Evolutionary conservation across 2,797 vertebrate species (phyloP).

Genomic region (Nothura maculosa): DNA sequence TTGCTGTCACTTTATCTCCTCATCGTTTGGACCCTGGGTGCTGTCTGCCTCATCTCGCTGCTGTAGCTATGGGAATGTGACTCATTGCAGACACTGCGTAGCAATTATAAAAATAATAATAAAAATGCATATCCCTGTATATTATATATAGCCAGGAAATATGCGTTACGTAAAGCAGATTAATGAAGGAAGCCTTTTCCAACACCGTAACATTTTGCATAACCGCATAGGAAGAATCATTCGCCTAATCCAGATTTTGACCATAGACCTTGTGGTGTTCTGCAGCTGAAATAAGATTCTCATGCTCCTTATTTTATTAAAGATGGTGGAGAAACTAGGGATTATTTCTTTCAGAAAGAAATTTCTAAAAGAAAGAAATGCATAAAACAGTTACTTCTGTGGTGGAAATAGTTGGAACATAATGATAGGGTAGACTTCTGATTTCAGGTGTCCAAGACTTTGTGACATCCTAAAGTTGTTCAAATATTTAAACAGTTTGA

Average conservation of each 20-base stretch:
- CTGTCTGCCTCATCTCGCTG: not conserved
- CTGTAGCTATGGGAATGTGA: conserved; percentile 3
- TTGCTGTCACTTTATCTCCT: not conserved
- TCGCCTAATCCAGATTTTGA: conserved; percentile 64
- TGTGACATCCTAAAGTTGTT: not conserved
- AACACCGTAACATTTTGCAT: conserved; percentile 65
- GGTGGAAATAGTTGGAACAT: not conserved
- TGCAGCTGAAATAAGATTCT: conserved; percentile 59
- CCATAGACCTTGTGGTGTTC: conserved; percentile 36
- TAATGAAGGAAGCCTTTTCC: conserved; percentile 63
- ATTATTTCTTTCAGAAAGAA: too few species aligned
- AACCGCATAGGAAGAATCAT: conserved; percentile 52
- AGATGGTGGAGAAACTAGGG: conserved; percentile 21
- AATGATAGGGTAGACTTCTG: not conserved
- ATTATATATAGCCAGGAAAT: conserved; percentile 51
- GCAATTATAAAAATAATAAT: conserved; percentile 6
- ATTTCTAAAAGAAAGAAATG: not conserved
- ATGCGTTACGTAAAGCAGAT: conserved; percentile 55
- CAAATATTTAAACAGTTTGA: not conserved
- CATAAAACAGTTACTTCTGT: not conserved
- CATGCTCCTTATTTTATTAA: conserved; percentile 53
- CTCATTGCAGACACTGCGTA: not conserved
- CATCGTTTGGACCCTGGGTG: not conserved
- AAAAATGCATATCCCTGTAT: not conserved
- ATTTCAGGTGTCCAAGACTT: not conserved